Base-by-base conservation (phyloP, 2,888 invertebrate genomes). In the Elmis aenea region DNA sequence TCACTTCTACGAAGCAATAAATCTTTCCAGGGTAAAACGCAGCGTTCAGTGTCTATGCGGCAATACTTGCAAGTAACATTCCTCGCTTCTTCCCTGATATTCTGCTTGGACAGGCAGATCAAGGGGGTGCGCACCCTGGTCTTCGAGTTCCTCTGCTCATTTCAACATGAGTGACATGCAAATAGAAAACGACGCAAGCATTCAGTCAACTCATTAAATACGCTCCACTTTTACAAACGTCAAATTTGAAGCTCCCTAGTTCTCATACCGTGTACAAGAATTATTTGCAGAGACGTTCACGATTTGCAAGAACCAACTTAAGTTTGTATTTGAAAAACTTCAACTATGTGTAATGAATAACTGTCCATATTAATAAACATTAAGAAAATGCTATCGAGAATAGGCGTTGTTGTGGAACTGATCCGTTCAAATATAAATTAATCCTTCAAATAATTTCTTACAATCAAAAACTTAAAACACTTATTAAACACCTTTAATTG, bases 1-100 rank as follows among this genome's bases (percentile, higher is more conserved):
- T 62, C n/a, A n/a, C n/a, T n/a, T n/a, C n/a, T 54, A 57, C 54
- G 53, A 58, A 55, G 57, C 50, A 55, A 63, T 64, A 64, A 63
- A 64, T 64, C 64, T 64, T 60, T 48, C 44, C 38, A 40, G n/a
- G 38, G 42, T 39, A 45, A 33, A 46, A 39, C 43, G n/a, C 44
- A 44, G 45, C 52, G 49, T 42, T 53, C 46, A 42, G 42, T 46
- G 51, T 42, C 51, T 47, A 47, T 45, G 46, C 46, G 43, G 51
- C 46, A 49, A 46, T 48, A 48, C 48, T 53, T 46, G 42, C 55
- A 46, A 45, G 48, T 38, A 48, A 48, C 50, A 51, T 54, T 55
- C 51, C 51, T 36, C 43, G 45, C 47, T 40, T 42, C 50, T 45
- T 43, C 38, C 34, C 42, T 38, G 42, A 46, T 43, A 46, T 50